phyloP scores from a whole-genome alignment of 2,113 vertebrate genomes.

The Macrotis lagotis region DNA sequence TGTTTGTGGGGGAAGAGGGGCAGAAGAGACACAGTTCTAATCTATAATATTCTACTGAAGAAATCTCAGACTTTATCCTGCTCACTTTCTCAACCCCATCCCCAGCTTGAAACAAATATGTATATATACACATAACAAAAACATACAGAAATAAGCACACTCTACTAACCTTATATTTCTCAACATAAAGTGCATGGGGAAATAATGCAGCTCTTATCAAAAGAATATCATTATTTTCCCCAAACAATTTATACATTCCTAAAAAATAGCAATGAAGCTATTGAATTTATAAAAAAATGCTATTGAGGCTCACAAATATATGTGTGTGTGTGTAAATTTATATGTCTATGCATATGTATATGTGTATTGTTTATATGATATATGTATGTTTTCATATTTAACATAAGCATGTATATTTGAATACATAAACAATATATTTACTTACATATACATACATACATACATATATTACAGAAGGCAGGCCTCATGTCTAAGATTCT shows the following conservation, averaged over 20 bases:
- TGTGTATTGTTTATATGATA: too few relatives aligned
- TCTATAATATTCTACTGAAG: too few relatives aligned
- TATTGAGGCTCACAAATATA: neutral
- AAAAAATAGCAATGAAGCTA: neutral
- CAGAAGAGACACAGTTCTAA: too few relatives aligned
- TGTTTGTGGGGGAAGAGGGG: too few relatives aligned
- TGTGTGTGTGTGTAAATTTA: neutral
- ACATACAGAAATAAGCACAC: neutral
- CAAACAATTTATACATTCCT: neutral
- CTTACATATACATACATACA: too few relatives aligned
- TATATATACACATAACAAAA: neutral
- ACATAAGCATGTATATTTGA: too few relatives aligned
- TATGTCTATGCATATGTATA: neutral
- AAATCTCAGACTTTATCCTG: too few relatives aligned
- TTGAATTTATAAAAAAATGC: neutral
- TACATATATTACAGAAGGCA: neutral
- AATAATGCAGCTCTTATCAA: neutral
- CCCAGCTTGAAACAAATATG: neutral
- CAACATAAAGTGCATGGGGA: neutral
- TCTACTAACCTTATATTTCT: neutral
- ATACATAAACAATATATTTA: too few relatives aligned
- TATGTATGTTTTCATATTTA: too few relatives aligned
- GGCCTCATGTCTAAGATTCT: neutral
- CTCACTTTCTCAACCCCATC: neutral
- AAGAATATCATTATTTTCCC: neutral